Base-by-base conservation (phyloP, 1,140 invertebrate species). In the Linepithema humile region DNA sequence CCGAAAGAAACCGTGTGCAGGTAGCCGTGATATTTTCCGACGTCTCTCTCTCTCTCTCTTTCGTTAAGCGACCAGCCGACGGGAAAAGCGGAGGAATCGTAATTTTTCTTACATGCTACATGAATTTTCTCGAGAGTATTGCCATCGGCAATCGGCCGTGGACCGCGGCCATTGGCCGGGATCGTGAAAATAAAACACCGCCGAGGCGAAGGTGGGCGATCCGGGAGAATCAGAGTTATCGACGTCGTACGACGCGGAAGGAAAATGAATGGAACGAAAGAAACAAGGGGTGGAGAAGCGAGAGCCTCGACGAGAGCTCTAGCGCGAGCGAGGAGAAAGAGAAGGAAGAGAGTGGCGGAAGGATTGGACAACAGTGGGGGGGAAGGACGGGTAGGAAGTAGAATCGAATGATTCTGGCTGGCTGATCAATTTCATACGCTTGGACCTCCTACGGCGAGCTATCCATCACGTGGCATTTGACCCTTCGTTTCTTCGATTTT, bases 371-470 rank as follows among this genome's bases (percentile, higher is more conserved):
- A 77, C 59, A 62, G 40, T 69, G 40, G 75, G 59, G 70, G 15
- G 57, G 45, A 15, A 65, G 70, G 73, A 74, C 69, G 69, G 65
- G 65, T 60, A 85, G 83, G 84, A 88, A 84, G 83, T 86, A 90
- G 80, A 91, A 91, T 91, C 90, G 89, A 91, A 90, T 91, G 86
- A 91, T 91, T 91, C 90, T 89, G 83, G 77, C 86, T 87, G 86
- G 86, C 88, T 89, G 91, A 89, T 91, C 91, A 90, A 91, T 91
- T 91, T 91, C 83, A 84, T 85, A 88, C 85, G 90, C 82, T 86
- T 83, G 85, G 78, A 83, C 83, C 73, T 90, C 85, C 73, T 80
- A 78, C 59, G 57, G 45, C 74, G 65, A 23, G 83, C 86, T 85
- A 91, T 91, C 89, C 90, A 90, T 91, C 90, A 91, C 73, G 64